Evolutionary conservation across 2,888 invertebrate species (phyloP), one percentile per base, ranked within the genome.

Genomic region (Sarcophaga subvicina): DNA sequence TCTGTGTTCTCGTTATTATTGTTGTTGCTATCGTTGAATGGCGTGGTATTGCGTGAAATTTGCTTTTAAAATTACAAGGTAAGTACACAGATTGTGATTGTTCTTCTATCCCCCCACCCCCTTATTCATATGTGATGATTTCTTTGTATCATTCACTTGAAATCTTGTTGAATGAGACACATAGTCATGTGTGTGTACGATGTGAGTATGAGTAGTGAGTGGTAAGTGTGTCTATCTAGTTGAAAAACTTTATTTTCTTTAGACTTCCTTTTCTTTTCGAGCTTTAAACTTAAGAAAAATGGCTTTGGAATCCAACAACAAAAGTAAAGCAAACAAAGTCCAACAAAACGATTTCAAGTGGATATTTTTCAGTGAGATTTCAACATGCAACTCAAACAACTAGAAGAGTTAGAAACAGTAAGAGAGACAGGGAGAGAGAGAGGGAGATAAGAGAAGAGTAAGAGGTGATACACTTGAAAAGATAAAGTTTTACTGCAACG

Each of bases 31-130:
- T 76, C 47, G 70, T 73, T 83, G 79, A 75, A 77, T 79, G 69
- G 20, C 59, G 14, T 59, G 20, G 80, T 69, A 83, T 86, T 88
- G 88, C 88, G 83, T 88, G 87, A 81, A 85, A 86, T 87, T 87
- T 83, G 83, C 85, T 87, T 87, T 88, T 85, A 85, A 78, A 82
- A 84, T 84, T 83, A 81, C 78, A 86, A 80, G 86, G 83, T 86
- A 80, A 69, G 66, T 54, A 37, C 20, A 63, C n/a, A 67, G 20
- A 10, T 22, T 10, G n/a, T 8, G 17, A 12, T 54, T 54, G 17
- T 54, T 54, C 54, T 54, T 37, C 10, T 54, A 54, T 12, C 54
- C 4, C 2, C 17, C 14, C 3, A 2, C 0, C 17, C 54, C 4
- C 17, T 54, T 54, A 14, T 14, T 14, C 54, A 54, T 14, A 54